Evolutionary conservation across 2,888 invertebrate species (phyloP).

Genomic region (Buathra laborator): DNA sequence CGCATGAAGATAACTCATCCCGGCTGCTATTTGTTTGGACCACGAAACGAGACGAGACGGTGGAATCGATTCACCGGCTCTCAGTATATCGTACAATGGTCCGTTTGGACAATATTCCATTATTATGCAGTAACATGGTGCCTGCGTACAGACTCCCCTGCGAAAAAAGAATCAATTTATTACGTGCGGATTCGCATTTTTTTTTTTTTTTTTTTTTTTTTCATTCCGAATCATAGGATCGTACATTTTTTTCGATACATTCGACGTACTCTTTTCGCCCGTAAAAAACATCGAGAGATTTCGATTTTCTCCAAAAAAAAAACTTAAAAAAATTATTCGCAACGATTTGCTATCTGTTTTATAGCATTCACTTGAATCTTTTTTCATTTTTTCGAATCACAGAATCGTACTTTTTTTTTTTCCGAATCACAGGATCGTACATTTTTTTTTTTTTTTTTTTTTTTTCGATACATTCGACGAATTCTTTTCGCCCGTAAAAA

Average conservation of each 20-base stretch:
- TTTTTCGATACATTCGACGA: no score
- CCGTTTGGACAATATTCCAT: conserved; percentile 99
- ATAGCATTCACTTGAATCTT: conserved; percentile 89
- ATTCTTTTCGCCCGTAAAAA: neutral
- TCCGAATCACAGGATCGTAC: no score
- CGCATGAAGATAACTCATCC: conserved; percentile 98
- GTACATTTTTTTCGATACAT: no score
- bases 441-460: no score
- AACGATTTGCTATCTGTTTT: neutral
- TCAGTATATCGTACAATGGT: conserved; percentile 95
- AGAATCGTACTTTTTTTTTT: conserved; percentile 71
- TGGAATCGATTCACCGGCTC: conserved; percentile 93
- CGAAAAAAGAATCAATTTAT: conserved; percentile 73
- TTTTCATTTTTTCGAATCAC: no score
- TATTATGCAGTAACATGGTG: conserved; percentile 97
- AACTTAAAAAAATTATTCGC: neutral
- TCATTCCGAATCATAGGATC: no score
- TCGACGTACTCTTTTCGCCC: no score
- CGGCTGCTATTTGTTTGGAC: conserved; percentile 97
- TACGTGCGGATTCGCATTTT: neutral
- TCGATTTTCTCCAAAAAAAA: neutral
- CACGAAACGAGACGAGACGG: conserved; percentile 96
- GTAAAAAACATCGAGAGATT: neutral
- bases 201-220: neutral
- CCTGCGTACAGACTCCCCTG: conserved; percentile 96